Conservation (phyloP, 2,888 invertebrate species). For the Drosophila tripunctata region DNA sequence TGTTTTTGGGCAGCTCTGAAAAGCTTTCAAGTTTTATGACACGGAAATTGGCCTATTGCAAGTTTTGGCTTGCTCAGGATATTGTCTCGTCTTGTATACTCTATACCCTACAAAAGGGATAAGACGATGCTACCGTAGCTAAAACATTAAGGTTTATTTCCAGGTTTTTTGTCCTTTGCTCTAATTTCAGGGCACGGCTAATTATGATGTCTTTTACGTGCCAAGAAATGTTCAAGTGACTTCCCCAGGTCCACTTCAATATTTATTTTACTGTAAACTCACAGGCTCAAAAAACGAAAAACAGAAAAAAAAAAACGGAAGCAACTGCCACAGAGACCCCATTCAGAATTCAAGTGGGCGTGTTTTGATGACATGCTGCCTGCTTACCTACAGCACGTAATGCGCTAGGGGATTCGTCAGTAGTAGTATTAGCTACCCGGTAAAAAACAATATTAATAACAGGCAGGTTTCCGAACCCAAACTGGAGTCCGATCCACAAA, state of each 20-base stretch:
- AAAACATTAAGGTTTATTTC: neutral
- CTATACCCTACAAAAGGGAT: slow-evolving; percentile 20
- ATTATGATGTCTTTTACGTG: slow-evolving; percentile 80
- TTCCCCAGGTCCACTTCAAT: slow-evolving; percentile 68
- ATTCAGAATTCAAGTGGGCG: slow-evolving; percentile 79
- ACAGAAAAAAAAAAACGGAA: neutral
- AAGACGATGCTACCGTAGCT: neutral
- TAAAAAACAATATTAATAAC: slow-evolving; percentile 82
- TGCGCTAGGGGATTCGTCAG: slow-evolving; percentile 78
- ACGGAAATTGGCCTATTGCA: slow-evolving; percentile 79
- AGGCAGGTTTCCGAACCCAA: slow-evolving; percentile 22
- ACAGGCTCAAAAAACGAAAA: slow-evolving; percentile 54
- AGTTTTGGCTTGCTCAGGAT: slow-evolving; percentile 53
- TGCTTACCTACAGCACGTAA: slow-evolving; percentile 78
- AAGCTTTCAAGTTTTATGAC: slow-evolving; percentile 81
- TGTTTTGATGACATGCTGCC: slow-evolving; percentile 77
- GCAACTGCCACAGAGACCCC: slow-evolving; percentile 50
- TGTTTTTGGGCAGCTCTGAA: slow-evolving; percentile 66
- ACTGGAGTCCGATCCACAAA: neutral
- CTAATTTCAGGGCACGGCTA: slow-evolving; percentile 70
- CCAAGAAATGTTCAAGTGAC: slow-evolving; percentile 75
- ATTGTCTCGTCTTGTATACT: slow-evolving; percentile 26
- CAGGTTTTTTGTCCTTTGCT: slow-evolving; percentile 21
- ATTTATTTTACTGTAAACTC: slow-evolving; percentile 78
- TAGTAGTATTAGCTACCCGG: slow-evolving; percentile 79